Evolutionary conservation across 1,140 invertebrate species (phyloP), one percentile per base, ranked within the genome.

Genomic region (Dendroctonus ponderosae): DNA sequence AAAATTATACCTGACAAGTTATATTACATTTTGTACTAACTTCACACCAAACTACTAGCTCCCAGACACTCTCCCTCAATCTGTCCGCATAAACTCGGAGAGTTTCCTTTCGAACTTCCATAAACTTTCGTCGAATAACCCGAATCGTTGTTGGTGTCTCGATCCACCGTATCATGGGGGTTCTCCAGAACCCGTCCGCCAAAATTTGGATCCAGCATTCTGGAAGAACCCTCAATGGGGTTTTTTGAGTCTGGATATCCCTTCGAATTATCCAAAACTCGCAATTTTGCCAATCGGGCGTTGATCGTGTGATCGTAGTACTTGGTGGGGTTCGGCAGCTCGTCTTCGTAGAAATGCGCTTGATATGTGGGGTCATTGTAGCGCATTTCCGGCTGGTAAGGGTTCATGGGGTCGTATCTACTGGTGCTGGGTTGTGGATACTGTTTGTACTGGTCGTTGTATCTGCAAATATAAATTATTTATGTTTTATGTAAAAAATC

Each of bases 91-190:
- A 91, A 82, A 71, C 87, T 89, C 9, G 89, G 89, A 3, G 88
- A 90, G 11, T 89, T 88, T 0, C 89, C 89, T 74, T 90, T 88
- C 7, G 88, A 90, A 51, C 87, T 89, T 6, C 88, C 89, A 65
- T 89, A 90, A 68, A 90, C 86, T 71, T 89, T 87, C 9, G 89
- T 91, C 67, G 88, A 89, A 73, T 91, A 91, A 3, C 89, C 89
- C 8, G 89, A 91, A 77, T 91, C 89, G 73, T 90, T 90, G 72
- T 89, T 88, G 0, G 85, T 85, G 71, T 89, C 88, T 52, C 84
- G 75, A 70, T 87, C 85, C 5, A 81, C 71, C 3, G 49, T 72
- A 64, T 77, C 76, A 37, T 74, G 71, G 39, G 71, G 66, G 67
- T 75, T 74, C 42, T 62, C 66, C 58, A 61, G 43, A 37, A 66